Percentiles rank a stretch among this genome's conserved stretches.
Conservation (phyloP, 2,888 invertebrate species). For the Dynastes maya region DNA sequence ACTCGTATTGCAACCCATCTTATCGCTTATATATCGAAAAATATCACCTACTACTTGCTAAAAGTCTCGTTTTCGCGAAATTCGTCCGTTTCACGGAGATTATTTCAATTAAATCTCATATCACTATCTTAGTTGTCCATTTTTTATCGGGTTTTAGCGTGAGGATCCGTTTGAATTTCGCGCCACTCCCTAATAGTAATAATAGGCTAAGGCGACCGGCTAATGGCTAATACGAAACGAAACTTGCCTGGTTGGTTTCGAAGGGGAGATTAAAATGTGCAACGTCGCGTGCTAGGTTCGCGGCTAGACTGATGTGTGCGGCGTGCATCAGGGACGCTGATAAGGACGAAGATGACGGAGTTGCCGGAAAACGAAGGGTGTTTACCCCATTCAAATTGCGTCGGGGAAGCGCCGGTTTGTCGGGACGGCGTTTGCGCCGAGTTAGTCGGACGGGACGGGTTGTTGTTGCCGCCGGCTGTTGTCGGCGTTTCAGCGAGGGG, state of each 20-base stretch:
- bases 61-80: neutral
- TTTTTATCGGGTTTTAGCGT: neutral
- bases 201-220: neutral
- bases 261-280: neutral
- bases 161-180: neutral
- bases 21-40: neutral
- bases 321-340: constrained; percentile 44
- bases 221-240: neutral
- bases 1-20: constrained; percentile 78
- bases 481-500: neutral
- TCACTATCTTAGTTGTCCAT: constrained; percentile 4
- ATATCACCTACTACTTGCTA: neutral
- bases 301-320: constrained; percentile 11
- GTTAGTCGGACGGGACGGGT: neutral
- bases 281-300: neutral
- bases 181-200: neutral
- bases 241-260: too few species aligned
- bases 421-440: constrained; percentile 15
- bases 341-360: neutral
- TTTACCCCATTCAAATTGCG: constrained; percentile 65
- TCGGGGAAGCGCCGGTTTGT: constrained; percentile 42
- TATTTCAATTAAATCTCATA: neutral
- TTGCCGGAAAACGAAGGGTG: constrained; percentile 62
- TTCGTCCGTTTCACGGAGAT: too few species aligned
- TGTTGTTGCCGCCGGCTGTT: constrained; percentile 4